These are phyloP conservation scores for Taurulus bubalis DNA, from an alignment of 2,113 vertebrate species.

Conservation along the genomic window DNA sequence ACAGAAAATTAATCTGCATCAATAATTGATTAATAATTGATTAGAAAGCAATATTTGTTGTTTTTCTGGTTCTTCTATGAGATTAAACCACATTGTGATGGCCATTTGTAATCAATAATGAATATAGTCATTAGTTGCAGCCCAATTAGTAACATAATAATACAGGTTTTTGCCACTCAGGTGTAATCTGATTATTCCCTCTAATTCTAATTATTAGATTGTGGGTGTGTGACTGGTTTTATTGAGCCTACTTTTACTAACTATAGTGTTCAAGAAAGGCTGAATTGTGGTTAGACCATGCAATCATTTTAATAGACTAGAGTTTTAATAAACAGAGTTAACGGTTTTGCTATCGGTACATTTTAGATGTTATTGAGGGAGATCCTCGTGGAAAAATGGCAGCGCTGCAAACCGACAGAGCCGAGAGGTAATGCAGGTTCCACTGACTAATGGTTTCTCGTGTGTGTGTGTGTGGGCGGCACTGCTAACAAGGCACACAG, in stretches of 20 bases:
- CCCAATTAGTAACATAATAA: neutral
- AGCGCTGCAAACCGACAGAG: no score
- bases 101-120: no score
- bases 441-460: neutral
- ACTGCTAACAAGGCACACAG: neutral
- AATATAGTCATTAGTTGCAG: neutral
- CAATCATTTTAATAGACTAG: neutral
- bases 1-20: no score
- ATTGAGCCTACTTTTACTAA: neutral
- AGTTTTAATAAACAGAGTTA: neutral
- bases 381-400: no score
- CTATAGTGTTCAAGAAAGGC: neutral
- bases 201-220: neutral
- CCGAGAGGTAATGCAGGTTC: no score
- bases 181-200: neutral
- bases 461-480: neutral
- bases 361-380: no score
- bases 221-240: constrained; percentile 24
- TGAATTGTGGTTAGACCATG: neutral
- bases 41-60: neutral
- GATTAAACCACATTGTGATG: neutral
- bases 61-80: neutral
- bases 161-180: neutral
- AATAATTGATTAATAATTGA: no score
- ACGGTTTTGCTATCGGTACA: no score